phyloP scores from a whole-genome alignment of 2,113 vertebrate genomes.

The Oncorhynchus tshawytscha region DNA sequence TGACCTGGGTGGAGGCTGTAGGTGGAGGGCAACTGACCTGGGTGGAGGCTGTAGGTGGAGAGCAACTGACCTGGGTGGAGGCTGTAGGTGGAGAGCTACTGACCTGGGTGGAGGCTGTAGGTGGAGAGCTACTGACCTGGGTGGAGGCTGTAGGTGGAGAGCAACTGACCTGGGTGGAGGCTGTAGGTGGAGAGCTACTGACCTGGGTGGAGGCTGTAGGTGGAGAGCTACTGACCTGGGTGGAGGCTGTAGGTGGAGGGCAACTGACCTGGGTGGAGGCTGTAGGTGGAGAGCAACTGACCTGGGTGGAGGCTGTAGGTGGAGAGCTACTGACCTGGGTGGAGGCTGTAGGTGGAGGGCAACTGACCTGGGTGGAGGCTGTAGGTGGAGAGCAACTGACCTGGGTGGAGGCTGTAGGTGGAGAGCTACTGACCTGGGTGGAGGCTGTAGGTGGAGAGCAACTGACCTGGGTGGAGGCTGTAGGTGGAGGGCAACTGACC shows the following conservation, averaged over 20 bases:
- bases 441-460: slow-evolving; percentile 33
- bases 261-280: no score
- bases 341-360: not conserved
- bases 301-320: slow-evolving; percentile 53
- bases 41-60: slow-evolving; percentile 32
- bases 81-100: slow-evolving; percentile 33
- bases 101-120: slow-evolving; percentile 22
- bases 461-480: not conserved
- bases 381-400: slow-evolving; percentile 29
- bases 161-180: no score
- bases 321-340: not conserved
- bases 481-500: slow-evolving; percentile 25
- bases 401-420: slow-evolving; percentile 29
- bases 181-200: slow-evolving; percentile 34
- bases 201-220: slow-evolving; percentile 3
- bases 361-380: not conserved
- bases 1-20: slow-evolving; percentile 22
- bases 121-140: slow-evolving; percentile 6
- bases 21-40: slow-evolving; percentile 4
- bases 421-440: not conserved
- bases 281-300: no score
- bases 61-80: no score
- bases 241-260: no score
- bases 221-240: no score
- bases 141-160: slow-evolving; percentile 35